Evolutionary conservation across 2,888 invertebrate genomes (phyloP), one percentile per base, ranked within the genome.

Genomic region (Ypsolopha sequella): DNA sequence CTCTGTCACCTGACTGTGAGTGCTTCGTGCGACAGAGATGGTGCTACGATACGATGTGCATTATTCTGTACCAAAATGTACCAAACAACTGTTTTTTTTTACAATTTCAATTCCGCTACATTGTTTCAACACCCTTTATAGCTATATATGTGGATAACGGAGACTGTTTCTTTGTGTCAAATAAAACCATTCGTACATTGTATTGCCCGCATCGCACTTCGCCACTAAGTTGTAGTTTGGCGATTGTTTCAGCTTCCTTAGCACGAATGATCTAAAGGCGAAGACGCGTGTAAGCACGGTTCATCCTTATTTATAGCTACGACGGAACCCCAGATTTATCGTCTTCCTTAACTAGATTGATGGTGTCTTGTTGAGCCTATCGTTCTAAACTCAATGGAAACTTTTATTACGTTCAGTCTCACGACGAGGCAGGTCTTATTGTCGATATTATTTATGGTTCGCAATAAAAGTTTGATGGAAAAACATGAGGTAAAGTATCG

Each of bases 241-340:
- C 56, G 60, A 69, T 66, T 71, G 68, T 64, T 70, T 54, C 52
- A 51, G 65, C 68, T 70, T 70, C 73, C 71, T 71, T 75, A 75
- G 68, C 65, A 67, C 61, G 59, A 60, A 56, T 58, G 65, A 63
- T 63, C 62, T 72, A 72, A 7, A 72, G 70, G 67, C 65, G 61
- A 56, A 68, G 61, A 70, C 59, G 64, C 36, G 24, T 44, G 47
- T 66, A 65, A 63, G 63, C 62, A 33, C n/a, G 53, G 10, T 57
- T 58, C 58, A 64, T 61, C 63, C 70, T 73, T 78, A 76, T 77
- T 77, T 76, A 77, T 76, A 70, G 68, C 71, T 58, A 67, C 68
- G 62, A 65, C 67, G 67, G 69, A 71, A 73, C 69, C 64, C 55
- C 53, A 70, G 76, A 85, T 84, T 80, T 85, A 81, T 80, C 70